Evolutionary conservation across 2,797 vertebrate genomes (phyloP).

Genomic region (Sebastes wilsoni): DNA sequence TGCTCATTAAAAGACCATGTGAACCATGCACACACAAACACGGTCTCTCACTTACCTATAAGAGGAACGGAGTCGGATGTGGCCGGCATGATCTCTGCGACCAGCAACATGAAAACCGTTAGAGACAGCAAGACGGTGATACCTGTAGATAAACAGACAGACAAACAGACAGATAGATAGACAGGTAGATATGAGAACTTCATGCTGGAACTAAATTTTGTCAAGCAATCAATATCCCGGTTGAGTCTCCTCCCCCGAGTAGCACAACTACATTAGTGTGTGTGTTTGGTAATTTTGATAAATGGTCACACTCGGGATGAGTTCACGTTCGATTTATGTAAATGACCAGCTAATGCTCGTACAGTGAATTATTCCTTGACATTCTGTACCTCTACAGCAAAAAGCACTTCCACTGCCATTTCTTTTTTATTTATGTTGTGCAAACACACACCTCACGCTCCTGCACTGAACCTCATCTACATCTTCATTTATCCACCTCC

Average conservation of each 20-base stretch:
- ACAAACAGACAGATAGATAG: background rate
- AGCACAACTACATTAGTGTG: background rate
- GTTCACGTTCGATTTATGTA: slow-evolving; percentile 69
- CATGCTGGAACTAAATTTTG: background rate
- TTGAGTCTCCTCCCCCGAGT: background rate
- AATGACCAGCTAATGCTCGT: slow-evolving; percentile 42
- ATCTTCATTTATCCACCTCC: slow-evolving; percentile 47
- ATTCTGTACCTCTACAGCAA: slow-evolving; percentile 48
- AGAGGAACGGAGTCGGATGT: slow-evolving; percentile 86
- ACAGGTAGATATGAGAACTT: background rate
- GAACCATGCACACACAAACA: background rate
- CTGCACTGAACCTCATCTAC: slow-evolving; percentile 11
- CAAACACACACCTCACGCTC: slow-evolving; percentile 8
- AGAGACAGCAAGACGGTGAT: slow-evolving; percentile 86
- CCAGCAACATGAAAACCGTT: slow-evolving; percentile 86
- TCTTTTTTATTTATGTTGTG: slow-evolving; percentile 15
- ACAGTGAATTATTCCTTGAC: slow-evolving; percentile 59
- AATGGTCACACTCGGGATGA: slow-evolving; percentile 45
- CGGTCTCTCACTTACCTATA: slow-evolving; percentile 73
- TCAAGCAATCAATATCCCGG: background rate
- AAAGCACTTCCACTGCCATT: slow-evolving; percentile 15
- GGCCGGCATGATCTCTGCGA: slow-evolving; percentile 87
- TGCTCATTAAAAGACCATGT: background rate
- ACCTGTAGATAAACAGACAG: slow-evolving; percentile 58
- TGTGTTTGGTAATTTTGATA: slow-evolving; percentile 50